Evolutionary conservation across 2,797 vertebrate genomes (phyloP), one percentile per base, ranked within the genome.

Genomic region (Myotis myotis): DNA sequence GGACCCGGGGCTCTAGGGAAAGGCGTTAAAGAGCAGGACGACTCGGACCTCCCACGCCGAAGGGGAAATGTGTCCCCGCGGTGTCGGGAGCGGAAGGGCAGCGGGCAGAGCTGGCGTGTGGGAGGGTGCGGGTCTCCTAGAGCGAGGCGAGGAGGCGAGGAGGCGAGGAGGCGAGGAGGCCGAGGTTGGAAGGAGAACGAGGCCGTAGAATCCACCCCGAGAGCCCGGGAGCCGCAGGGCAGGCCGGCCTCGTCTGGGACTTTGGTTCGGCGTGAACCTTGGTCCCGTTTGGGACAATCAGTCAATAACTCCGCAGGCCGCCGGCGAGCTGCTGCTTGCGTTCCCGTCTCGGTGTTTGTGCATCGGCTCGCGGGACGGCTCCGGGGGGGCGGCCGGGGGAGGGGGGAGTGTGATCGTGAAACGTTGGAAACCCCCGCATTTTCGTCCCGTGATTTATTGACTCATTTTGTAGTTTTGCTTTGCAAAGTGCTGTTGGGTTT

Each of bases 401-500:
- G 7, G 41, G 41, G 72, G 9, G 80, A 89, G 71, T 80, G 36
- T 44, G 53, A 25, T n/a, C 87, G 19, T 91, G 53, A 81, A 86
- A 92, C 10, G 41, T 64, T 94, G 66, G 38, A 91, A 80, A 79
- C 71, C 33, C 70, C 75, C 91, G 81, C 55, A n/a, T 55, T 55
- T 25, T 11, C 25, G 9, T 57, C 23, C 8, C 75, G 36, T 66
- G 49, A 55, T 51, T 87, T 74, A 6, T 80, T 88, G 20, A 30
- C 16, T 51, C 1, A 17, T 51, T 17, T 17, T 5, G 49, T 51
- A 70, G 64, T 87, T 94, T 96, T 93, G 60, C 33, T 72, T 91
- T 89, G 68, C 53, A 79, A 84, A 68, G 13, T n/a, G 8, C 30
- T 87, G 92, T 75, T 90, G 64, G 38, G 13, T 81, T 90, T 95